These are phyloP conservation scores for Chondrosia reniformis DNA, from an alignment of 37 sponge, comb jelly and placozoan genomes.

Conservation along the genomic window DNA sequence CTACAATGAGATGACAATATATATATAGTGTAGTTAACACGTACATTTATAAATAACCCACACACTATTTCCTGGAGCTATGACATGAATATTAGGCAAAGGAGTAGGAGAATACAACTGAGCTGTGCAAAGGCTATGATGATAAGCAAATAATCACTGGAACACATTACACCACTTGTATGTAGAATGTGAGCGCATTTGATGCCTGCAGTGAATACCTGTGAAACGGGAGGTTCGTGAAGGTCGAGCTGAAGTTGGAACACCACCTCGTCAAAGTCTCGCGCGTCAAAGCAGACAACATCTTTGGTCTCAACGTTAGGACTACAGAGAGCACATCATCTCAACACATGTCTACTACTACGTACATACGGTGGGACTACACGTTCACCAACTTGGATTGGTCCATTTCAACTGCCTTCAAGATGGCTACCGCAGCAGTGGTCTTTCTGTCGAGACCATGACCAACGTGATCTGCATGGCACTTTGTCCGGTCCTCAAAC, in stretches of 20 bases:
- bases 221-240: slow-evolving; percentile 91
- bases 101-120: not conserved
- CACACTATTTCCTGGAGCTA: too few relatives aligned
- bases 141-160: not conserved
- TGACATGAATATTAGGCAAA: not conserved
- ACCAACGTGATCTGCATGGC: slow-evolving; percentile 90
- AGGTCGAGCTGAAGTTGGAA: slow-evolving; percentile 78
- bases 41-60: too few relatives aligned
- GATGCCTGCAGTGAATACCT: slow-evolving; percentile 40
- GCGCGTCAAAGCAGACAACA: slow-evolving; percentile 90
- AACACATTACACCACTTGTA: not conserved
- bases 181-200: not conserved
- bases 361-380: not conserved
- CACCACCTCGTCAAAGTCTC: slow-evolving; percentile 71
- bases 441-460: slow-evolving; percentile 72
- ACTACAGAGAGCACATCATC: not conserved
- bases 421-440: slow-evolving; percentile 90
- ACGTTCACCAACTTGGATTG: not conserved
- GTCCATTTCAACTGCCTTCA: slow-evolving; percentile 76
- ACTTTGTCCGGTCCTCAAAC: slow-evolving; percentile 88
- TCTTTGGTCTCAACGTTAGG: slow-evolving; percentile 62
- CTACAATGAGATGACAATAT: slow-evolving; percentile 40
- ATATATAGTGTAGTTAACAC: too few relatives aligned
- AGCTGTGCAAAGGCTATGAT: not conserved
- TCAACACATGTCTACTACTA: not conserved